Evolutionary conservation across 2,113 vertebrate species (phyloP).

Genomic region (Paedocypris sp.): DNA sequence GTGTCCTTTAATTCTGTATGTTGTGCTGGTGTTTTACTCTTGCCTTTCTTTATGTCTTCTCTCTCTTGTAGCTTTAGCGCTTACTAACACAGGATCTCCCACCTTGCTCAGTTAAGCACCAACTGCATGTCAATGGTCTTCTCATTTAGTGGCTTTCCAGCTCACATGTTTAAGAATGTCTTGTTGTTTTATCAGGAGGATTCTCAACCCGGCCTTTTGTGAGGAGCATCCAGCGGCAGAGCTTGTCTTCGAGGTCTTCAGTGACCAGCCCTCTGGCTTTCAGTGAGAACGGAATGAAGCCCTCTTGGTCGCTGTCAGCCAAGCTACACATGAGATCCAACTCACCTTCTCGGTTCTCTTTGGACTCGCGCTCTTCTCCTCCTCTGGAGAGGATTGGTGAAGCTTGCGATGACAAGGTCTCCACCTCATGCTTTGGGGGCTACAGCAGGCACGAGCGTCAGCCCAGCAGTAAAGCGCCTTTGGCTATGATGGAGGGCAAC

Average conservation of each 20-base stretch:
- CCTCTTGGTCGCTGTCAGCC: conserved; percentile 84
- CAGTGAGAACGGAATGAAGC: conserved; percentile 76
- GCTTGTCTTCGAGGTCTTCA: conserved; percentile 81
- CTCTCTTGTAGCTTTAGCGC: conserved; percentile 21
- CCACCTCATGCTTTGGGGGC: conserved; percentile 83
- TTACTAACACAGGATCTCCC: conserved; percentile 29
- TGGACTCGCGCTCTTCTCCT: conserved; percentile 86
- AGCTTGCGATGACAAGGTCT: conserved; percentile 78
- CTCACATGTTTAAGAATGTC: conserved; percentile 35
- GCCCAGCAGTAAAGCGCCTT: conserved; percentile 69
- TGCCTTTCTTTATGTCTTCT: conserved; percentile 29
- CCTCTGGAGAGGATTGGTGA: conserved; percentile 87
- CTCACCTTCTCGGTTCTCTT: conserved; percentile 84
- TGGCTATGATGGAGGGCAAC: conserved; percentile 81
- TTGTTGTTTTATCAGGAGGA: conserved; percentile 59
- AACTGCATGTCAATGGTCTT: conserved; percentile 2
- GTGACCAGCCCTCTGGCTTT: conserved; percentile 83
- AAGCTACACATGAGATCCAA: conserved; percentile 89
- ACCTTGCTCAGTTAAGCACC: conserved; percentile 29
- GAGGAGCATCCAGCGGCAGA: conserved; percentile 91
- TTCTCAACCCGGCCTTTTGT: conserved; percentile 94
- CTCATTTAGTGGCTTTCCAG: conserved; percentile 21
- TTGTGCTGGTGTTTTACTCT: conserved; percentile 20
- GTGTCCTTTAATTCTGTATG: conserved; percentile 16
- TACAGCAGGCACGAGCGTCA: conserved; percentile 70